Evolutionary conservation across 2,113 vertebrate species (phyloP), one percentile per base, ranked within the genome.

Genomic region (Guaruba guarouba): DNA sequence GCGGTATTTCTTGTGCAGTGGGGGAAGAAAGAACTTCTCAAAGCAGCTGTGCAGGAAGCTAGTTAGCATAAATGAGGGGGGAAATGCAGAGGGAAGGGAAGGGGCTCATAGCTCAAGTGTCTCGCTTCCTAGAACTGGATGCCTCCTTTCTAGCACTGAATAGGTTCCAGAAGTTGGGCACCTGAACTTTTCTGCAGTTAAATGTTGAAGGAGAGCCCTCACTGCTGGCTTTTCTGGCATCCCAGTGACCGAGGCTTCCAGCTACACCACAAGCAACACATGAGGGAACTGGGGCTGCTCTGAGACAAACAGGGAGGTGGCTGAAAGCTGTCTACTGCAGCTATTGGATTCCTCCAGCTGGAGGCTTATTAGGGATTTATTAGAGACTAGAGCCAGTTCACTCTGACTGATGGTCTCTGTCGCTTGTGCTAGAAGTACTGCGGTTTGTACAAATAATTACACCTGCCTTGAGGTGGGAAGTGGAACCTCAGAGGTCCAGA

Each of bases 261-360:
- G 23, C 51, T 39, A 2, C n/a, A 37, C 16, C 28, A 17, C 0
- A 0, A 37, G 20, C 74, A 80, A 14, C 59, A 17, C 49, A 19
- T 24, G 44, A 66, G 35, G 17, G 23, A 74, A 33, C 35, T 39
- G 17, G 7, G 10, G 1, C 68, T 84, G 13, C 41, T 67, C 43
- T 31, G n/a, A 83, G 35, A 33, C 48, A 54, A 94, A 59, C 18
- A 59, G 37, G 27, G 16, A 70, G 51, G 37, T 24, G 51, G 14
- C 37, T 80, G n/a, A 86, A 86, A 43, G 17, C 39, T 41, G 8
- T 46, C 20, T 73, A 35, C 54, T 61, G 29, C 13, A 83, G 19
- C n/a, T 88, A 39, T 33, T 63, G 20, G 22, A 43, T 9, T 28
- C 9, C 28, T 89, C 29, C 49, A 80, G n/a, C 25, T 55, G n/a